phyloP scores from a whole-genome alignment of 2,113 vertebrate species.

The Hiodon alosoides region DNA sequence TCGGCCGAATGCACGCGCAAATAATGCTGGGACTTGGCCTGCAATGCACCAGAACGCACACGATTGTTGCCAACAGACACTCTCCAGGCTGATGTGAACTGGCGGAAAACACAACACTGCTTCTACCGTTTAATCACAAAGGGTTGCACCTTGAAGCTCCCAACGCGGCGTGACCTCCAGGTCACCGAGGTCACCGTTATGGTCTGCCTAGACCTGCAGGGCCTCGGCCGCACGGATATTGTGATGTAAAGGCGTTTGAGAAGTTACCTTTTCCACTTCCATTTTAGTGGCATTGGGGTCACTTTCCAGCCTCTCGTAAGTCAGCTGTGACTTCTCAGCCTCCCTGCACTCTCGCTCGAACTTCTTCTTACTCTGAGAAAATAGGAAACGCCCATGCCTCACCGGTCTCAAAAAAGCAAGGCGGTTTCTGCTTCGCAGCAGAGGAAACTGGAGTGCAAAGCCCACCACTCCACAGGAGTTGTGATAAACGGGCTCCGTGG shows the following conservation, averaged over 20 bases:
- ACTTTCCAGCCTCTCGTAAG: slow-evolving; percentile 85
- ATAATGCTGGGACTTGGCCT: slow-evolving; percentile 93
- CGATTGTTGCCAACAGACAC: background rate
- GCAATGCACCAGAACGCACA: background rate
- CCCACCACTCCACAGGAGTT: no score
- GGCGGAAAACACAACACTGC: no score
- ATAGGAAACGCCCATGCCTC: background rate
- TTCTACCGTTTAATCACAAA: no score
- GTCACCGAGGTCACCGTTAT: no score
- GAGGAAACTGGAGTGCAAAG: no score
- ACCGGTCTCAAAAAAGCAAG: background rate
- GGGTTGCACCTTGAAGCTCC: no score
- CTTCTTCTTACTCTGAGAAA: slow-evolving; percentile 91
- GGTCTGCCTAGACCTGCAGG: no score
- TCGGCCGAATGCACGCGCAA: slow-evolving; percentile 87
- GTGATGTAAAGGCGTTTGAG: background rate
- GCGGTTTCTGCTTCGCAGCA: background rate
- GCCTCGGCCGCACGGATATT: background rate
- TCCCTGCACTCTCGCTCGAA: slow-evolving; percentile 96
- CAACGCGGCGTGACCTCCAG: no score
- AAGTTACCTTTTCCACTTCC: slow-evolving; percentile 93
- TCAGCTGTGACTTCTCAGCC: slow-evolving; percentile 89
- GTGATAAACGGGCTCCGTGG: no score
- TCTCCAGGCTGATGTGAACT: background rate
- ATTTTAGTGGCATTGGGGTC: slow-evolving; percentile 95